Base-by-base conservation (phyloP, 2,797 vertebrate genomes). In the Haliaeetus vocifer region DNA sequence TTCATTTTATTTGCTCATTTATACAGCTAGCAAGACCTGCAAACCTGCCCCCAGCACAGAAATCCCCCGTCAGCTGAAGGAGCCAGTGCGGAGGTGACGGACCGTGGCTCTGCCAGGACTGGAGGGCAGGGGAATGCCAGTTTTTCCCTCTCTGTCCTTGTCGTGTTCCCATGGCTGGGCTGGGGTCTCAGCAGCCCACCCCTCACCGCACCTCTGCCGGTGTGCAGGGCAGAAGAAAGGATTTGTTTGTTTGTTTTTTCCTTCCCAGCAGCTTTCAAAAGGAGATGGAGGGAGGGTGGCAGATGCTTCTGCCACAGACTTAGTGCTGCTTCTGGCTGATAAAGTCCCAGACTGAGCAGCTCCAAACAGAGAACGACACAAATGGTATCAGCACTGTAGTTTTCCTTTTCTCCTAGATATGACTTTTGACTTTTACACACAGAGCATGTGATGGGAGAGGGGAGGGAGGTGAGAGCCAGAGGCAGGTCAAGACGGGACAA, bases 71-170 rank as follows among this genome's bases (percentile, higher is more conserved):
- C 21, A 7, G 61, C 62, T 2, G 1, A 17, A 38, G 75, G 35
- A 15, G 22, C n/a, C 0, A 0, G 37, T 3, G 63, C 0, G 0
- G 35, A 19, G n/a, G 40, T 1, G 8, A 28, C 0, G 7, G 83
- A 13, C 25, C 7, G 3, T 0, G 12, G 80, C 45, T 9, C 6
- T 66, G 35, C 31, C 0, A 3, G 66, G 61, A 28, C 35, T 35
- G 77, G 59, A 10, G 45, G 50, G 15, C 63, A 13, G 11, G 35
- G 25, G 17, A 40, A 20, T 11, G 38, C 29, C 61, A 25, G 8
- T 9, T 50, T 6, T n/a, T 29, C 33, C 31, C 3, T 66, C 58
- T 20, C 31, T 44, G 37, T 33, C 68, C 1, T 0, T 21, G 11
- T 2, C 7, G 7, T 3, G 1, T 6, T 44, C 25, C 29, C 5